These are phyloP conservation scores for Protonibea diacanthus DNA, from an alignment of 2,797 vertebrate genomes.

Conservation along the genomic window DNA sequence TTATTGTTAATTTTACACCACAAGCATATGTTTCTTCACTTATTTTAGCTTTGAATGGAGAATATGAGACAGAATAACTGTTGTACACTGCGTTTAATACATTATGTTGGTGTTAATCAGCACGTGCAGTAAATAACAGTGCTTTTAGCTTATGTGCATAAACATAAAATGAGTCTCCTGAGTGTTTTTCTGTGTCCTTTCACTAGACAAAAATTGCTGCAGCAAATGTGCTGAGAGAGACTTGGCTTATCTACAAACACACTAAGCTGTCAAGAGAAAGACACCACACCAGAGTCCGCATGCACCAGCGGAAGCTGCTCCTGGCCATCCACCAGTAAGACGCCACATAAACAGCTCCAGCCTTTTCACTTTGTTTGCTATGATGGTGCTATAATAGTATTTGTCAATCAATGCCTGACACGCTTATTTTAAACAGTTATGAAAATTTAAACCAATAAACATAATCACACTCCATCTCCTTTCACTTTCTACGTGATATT, in stretches of 20 bases:
- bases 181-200: slow-evolving; percentile 55
- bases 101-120: slow-evolving; percentile 27
- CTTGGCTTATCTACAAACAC: slow-evolving; percentile 98
- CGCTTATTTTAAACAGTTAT: too few species aligned
- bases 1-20: too few species aligned
- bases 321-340: slow-evolving; percentile 98
- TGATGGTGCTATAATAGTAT: not conserved
- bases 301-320: slow-evolving; percentile 95
- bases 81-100: not conserved
- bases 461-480: not conserved
- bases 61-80: slow-evolving; percentile 3
- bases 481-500: not conserved
- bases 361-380: not conserved
- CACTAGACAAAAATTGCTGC: slow-evolving; percentile 95
- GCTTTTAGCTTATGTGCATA: slow-evolving; percentile 30
- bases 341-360: slow-evolving; percentile 9
- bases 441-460: not conserved
- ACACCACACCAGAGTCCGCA: slow-evolving; percentile 92
- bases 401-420: not conserved
- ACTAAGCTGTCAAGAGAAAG: slow-evolving; percentile 94
- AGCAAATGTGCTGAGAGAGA: slow-evolving; percentile 98
- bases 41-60: not conserved
- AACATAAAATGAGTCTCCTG: slow-evolving; percentile 42
- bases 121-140: slow-evolving; percentile 37
- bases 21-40: not conserved